phyloP scores from a whole-genome alignment of 64 coral and sea anemone genomes.

The Acropora tenuis region DNA sequence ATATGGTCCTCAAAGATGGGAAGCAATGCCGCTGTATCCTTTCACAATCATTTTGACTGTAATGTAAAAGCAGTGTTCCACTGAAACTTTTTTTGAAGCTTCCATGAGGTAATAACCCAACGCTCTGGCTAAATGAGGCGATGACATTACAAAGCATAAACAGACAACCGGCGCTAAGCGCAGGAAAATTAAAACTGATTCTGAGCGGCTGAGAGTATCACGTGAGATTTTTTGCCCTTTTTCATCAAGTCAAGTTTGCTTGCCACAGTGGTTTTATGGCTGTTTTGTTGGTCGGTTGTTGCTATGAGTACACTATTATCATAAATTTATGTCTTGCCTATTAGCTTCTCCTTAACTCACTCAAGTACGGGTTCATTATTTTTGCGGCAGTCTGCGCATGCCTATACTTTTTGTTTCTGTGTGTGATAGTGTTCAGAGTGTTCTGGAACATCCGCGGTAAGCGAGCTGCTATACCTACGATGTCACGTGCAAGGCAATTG shows the following conservation, averaged over 20 bases:
- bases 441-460: conserved; percentile 95
- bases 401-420: conserved; percentile 93
- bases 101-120: too few relatives aligned
- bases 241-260: too few relatives aligned
- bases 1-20: conserved; percentile 84
- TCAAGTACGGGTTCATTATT: conserved; percentile 89
- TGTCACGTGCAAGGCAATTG: conserved; percentile 79
- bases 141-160: too few relatives aligned
- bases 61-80: neutral
- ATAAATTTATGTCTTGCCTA: too few relatives aligned
- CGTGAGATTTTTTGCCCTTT: too few relatives aligned
- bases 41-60: neutral
- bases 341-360: conserved; percentile 48
- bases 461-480: conserved; percentile 63
- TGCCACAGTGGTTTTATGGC: too few relatives aligned
- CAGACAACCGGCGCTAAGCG: too few relatives aligned
- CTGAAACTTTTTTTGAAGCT: neutral
- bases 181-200: too few relatives aligned
- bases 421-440: conserved; percentile 93
- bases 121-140: too few relatives aligned
- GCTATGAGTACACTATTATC: neutral
- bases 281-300: neutral
- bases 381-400: conserved; percentile 84
- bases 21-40: conserved; percentile 77
- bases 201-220: too few relatives aligned